Conservation (phyloP, 2,888 invertebrate genomes). For the Gryllus longicercus region DNA sequence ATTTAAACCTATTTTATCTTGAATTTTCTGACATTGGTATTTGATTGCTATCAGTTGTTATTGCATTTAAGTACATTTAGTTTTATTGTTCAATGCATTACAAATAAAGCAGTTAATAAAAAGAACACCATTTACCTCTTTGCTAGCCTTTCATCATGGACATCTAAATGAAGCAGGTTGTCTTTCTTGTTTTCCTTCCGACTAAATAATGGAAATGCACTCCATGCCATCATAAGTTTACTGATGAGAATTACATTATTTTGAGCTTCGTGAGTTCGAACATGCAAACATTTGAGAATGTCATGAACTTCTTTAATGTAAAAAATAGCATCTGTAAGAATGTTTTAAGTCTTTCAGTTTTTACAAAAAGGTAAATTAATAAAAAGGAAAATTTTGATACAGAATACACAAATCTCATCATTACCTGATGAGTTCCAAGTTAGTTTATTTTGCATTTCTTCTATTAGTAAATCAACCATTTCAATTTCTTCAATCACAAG, state of each 20-base stretch:
- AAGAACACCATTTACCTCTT: conserved; percentile 41
- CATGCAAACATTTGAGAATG: conserved; percentile 67
- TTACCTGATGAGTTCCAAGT: conserved; percentile 81
- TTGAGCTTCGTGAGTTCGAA: conserved; percentile 64
- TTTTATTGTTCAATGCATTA: no score
- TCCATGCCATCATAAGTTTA: conserved; percentile 65
- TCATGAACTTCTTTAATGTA: conserved; percentile 67
- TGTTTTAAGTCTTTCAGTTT: background rate
- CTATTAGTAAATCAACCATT: conserved; percentile 67
- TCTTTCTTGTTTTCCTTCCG: conserved; percentile 64
- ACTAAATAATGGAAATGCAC: conserved; percentile 67
- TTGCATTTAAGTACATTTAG: no score
- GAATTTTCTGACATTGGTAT: no score
- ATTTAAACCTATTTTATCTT: no score
- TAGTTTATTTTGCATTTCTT: conserved; percentile 63
- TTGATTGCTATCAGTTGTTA: no score
- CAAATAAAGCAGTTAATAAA: no score
- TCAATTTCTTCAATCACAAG: conserved; percentile 72
- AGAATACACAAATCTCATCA: conserved; percentile 38
- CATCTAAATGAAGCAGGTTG: conserved; percentile 56
- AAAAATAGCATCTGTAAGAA: conserved; percentile 54
- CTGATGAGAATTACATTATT: conserved; percentile 60
- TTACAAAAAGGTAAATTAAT: no score
- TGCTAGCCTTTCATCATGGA: conserved; percentile 52
- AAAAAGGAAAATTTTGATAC: no score